Evolutionary conservation across 2,113 vertebrate genomes (phyloP).

Genomic region (Bettongia penicillata): DNA sequence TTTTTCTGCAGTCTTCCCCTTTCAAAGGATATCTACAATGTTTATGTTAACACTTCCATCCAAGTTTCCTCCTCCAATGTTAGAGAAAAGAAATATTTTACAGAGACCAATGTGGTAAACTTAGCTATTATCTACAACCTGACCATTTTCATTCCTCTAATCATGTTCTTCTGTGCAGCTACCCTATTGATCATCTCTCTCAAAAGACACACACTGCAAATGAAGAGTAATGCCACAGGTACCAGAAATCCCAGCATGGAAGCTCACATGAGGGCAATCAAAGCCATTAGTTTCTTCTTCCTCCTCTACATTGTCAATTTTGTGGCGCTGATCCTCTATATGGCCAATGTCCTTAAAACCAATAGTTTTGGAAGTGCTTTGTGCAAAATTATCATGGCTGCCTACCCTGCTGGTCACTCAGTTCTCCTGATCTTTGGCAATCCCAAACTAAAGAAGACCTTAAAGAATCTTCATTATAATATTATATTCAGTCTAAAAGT

Average conservation of each 20-base stretch:
- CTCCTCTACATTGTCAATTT: conserved; percentile 60
- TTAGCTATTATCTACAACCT: conserved; percentile 22
- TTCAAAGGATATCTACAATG: conserved; percentile 6
- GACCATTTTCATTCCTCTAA: conserved; percentile 48
- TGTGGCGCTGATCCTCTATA: conserved; percentile 35
- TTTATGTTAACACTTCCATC: conserved; percentile 2
- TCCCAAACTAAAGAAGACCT: conserved; percentile 63
- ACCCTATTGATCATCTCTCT: conserved; percentile 64
- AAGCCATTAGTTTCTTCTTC: conserved; percentile 56
- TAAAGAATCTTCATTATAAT: neutral
- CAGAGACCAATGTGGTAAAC: neutral
- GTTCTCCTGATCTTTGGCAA: conserved; percentile 62
- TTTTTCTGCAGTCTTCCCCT: neutral
- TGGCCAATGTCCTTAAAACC: neutral
- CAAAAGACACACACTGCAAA: conserved; percentile 46
- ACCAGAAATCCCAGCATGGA: conserved; percentile 61
- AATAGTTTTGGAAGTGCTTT: conserved; percentile 22
- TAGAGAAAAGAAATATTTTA: conserved; percentile 3
- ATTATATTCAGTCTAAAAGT: neutral
- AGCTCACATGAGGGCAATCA: conserved; percentile 66
- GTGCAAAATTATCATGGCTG: conserved; percentile 51
- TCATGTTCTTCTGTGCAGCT: conserved; percentile 32
- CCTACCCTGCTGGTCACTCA: conserved; percentile 62
- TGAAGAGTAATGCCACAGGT: conserved; percentile 44
- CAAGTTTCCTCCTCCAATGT: conserved; percentile 14